Percentiles rank a stretch among this genome's conserved stretches.
phyloP scores from a whole-genome alignment of 2,113 vertebrate genomes.

The Clarias batrachus region DNA sequence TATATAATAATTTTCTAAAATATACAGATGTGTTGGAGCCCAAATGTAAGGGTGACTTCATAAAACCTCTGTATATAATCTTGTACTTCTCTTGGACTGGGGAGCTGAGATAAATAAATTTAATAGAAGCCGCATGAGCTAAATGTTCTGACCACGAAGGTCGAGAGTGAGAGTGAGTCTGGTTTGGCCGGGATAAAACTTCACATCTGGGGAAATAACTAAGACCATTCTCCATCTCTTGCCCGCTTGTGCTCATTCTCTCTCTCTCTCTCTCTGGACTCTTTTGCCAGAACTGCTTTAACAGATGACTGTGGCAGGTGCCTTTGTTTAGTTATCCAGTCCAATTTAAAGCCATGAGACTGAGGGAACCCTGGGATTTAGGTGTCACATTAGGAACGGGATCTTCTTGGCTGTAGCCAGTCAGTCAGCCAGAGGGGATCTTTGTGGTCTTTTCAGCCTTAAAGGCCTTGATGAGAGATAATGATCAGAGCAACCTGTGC shows the following conservation, averaged over 20 bases:
- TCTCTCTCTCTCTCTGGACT: slow-evolving; percentile 45
- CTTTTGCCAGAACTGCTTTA: slow-evolving; percentile 20
- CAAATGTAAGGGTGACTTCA: slow-evolving; percentile 63
- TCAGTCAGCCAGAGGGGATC: slow-evolving; percentile 24
- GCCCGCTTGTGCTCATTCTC: slow-evolving; percentile 17
- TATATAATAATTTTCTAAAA: slow-evolving; percentile 7
- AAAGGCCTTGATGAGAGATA: slow-evolving; percentile 59
- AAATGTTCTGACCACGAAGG: slow-evolving; percentile 71
- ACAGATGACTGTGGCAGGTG: slow-evolving; percentile 28
- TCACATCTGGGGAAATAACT: slow-evolving; percentile 73
- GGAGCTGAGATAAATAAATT: slow-evolving; percentile 66
- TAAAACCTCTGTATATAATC: slow-evolving; percentile 66
- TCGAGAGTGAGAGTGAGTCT: slow-evolving; percentile 71
- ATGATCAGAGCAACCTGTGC: slow-evolving; percentile 66
- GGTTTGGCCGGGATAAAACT: slow-evolving; percentile 65
- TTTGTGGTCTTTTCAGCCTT: slow-evolving; percentile 49
- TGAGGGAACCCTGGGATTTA: slow-evolving; percentile 48
- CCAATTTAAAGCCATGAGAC: slow-evolving; percentile 17
- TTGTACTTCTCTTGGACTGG: slow-evolving; percentile 66
- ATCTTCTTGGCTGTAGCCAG: slow-evolving; percentile 40
- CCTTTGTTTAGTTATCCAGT: slow-evolving; percentile 33
- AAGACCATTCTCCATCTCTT: slow-evolving; percentile 54
- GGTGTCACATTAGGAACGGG: slow-evolving; percentile 49
- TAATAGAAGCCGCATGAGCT: slow-evolving; percentile 69
- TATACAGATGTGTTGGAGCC: slow-evolving; percentile 15